A percentile compares a stretch with the other conserved stretches of the same genome.
Evolutionary conservation across 2,797 vertebrate species (phyloP).

Genomic region (Leptoclinus maculatus): DNA sequence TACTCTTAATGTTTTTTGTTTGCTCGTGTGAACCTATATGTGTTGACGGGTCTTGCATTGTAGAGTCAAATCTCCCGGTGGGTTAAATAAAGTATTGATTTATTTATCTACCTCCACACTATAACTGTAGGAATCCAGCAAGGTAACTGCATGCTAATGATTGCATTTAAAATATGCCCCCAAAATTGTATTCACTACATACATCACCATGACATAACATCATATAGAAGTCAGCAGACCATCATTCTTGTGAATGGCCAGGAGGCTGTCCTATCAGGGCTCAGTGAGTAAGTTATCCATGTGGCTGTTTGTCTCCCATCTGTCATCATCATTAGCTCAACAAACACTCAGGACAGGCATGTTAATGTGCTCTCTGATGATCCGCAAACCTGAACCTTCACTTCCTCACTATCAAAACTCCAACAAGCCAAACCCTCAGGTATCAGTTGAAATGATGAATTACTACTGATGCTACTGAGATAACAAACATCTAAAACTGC

Average conservation of each 20-base stretch:
- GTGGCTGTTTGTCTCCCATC: constrained; percentile 29
- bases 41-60: no score
- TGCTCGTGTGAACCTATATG: no score
- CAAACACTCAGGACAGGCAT: not conserved
- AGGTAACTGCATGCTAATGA: not conserved
- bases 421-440: not conserved
- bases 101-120: not conserved
- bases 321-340: constrained; percentile 36
- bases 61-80: no score
- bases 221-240: constrained; percentile 25
- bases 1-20: no score
- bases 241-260: constrained; percentile 30
- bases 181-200: constrained; percentile 12
- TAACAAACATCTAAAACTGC: constrained; percentile 35
- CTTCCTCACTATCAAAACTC: constrained; percentile 6
- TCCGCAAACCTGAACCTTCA: not conserved
- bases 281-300: constrained; percentile 17
- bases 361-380: constrained; percentile 11
- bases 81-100: no score
- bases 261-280: constrained; percentile 2
- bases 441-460: constrained; percentile 22
- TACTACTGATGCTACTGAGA: constrained; percentile 18
- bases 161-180: constrained; percentile 5
- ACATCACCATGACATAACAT: constrained; percentile 20
- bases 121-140: not conserved